Evolutionary conservation across 2,888 invertebrate genomes (phyloP), one percentile per base, ranked within the genome.

Genomic region (Embidobia sp.): DNA sequence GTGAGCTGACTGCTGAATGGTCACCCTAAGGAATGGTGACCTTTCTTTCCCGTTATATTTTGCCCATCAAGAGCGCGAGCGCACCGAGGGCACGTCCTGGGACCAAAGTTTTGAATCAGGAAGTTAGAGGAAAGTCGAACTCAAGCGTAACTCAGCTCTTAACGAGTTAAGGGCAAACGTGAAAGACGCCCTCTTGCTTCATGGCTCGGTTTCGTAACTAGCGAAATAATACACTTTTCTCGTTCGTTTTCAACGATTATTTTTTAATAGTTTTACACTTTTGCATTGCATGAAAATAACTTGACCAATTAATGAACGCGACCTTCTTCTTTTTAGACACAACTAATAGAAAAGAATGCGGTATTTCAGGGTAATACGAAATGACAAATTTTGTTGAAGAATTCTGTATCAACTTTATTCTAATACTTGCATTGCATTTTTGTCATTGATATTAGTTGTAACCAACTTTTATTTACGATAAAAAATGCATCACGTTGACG

Each of bases 41-140:
- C 55, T 70, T 76, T 69, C 57, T 63, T 42, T 59, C 29, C 53
- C 40, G 55, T 59, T 64, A 69, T 70, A 64, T 76, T 76, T 64
- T 57, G 64, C 64, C 69, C 76, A 64, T 63, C 64, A 76, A 64
- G 69, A 37, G 40, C n/a, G n/a, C 48, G 11, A 57, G 57, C 42
- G 61, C 13, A 46, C 64, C 55, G 49, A 64, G 59, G 59, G 59
- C 72, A 72, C 72, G 72, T 77, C 77, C 64, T 72, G 67, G 61
- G 72, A 61, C 66, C 40, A 73, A 82, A 84, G 82, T 84, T 84
- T 81, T 79, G 80, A 66, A 55, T 78, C 72, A 67, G 49, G 73
- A 81, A 84, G 80, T 83, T 82, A 64, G 53, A 44, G 46, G 69
- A 72, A 83, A 82, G 80, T 82, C 80, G 55, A 81, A 82, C 79